Percentiles rank a stretch among this genome's conserved stretches.
Evolutionary conservation across 35 echinoderm and acorn worm species (phyloP).

Genomic region (Apostichopus parvimensis): DNA sequence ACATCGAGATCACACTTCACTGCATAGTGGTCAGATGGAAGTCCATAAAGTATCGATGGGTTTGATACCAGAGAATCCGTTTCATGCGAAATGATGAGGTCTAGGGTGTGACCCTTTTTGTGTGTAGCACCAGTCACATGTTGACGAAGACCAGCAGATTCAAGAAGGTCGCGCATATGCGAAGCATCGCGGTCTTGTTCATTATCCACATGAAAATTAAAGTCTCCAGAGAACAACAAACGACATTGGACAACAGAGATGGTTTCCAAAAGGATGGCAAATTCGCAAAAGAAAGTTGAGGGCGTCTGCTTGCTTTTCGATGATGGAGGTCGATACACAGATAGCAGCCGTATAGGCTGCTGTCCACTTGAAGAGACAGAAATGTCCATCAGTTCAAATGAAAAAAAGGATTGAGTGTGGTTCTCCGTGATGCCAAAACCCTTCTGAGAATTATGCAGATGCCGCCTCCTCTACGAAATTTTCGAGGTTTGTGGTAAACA

Average conservation of each 20-base stretch:
- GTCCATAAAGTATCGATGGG: neutral
- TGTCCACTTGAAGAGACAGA: too few relatives aligned
- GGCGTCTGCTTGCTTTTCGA: neutral
- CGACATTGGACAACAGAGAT: neutral
- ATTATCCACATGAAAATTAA: constrained; percentile 62
- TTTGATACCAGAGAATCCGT: neutral
- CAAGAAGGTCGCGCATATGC: neutral
- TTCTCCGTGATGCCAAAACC: too few relatives aligned
- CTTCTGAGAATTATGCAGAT: too few relatives aligned
- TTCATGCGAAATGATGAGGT: constrained; percentile 55
- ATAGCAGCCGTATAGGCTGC: too few relatives aligned
- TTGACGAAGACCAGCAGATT: constrained; percentile 53
- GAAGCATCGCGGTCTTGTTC: constrained; percentile 23
- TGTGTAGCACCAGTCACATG: constrained; percentile 58
- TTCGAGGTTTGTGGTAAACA: too few relatives aligned
- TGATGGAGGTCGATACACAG: too few relatives aligned
- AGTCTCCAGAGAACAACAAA: constrained; percentile 39
- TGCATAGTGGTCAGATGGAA: constrained; percentile 69
- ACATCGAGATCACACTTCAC: constrained; percentile 17
- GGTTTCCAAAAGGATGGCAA: constrained; percentile 33
- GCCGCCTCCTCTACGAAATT: too few relatives aligned
- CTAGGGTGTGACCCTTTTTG: constrained; percentile 57
- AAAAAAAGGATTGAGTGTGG: too few relatives aligned
- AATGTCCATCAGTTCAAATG: too few relatives aligned
- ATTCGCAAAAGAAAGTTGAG: constrained; percentile 26